Conservation (phyloP, 2,888 invertebrate species). For the Orchesella flavescens region DNA sequence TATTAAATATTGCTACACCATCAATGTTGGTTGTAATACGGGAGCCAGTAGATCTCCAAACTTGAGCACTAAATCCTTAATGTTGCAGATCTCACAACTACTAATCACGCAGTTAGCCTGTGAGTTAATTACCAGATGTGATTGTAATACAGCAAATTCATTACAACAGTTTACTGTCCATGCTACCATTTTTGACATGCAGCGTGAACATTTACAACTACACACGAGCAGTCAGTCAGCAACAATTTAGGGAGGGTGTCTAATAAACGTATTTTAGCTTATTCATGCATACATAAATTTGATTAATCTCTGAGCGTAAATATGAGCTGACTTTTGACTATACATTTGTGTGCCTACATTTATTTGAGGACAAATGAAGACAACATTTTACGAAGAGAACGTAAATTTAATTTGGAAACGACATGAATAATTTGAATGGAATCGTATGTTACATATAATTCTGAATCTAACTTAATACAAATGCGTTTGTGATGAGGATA, state of each 20-base stretch:
- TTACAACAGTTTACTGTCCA: constrained; percentile 28
- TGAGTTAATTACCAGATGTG: constrained; percentile 44
- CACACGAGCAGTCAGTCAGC: not conserved
- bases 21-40: no score
- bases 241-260: not conserved
- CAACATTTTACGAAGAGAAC: not conserved
- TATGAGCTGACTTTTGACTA: not conserved
- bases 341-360: not conserved
- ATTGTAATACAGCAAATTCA: constrained; percentile 33
- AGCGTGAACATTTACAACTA: not conserved
- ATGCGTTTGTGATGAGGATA: no score
- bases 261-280: constrained; percentile 25
- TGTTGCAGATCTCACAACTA: constrained; percentile 14
- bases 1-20: not conserved
- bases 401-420: constrained; percentile 38
- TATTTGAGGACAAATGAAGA: constrained; percentile 21
- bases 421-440: constrained; percentile 35
- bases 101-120: constrained; percentile 44
- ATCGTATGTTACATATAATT: not conserved
- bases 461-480: no score
- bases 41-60: not conserved
- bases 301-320: constrained; percentile 13
- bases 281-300: constrained; percentile 49
- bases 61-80: constrained; percentile 19
- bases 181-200: constrained; percentile 9